These are phyloP conservation scores for Sycophila sp. DNA, from an alignment of 1,140 invertebrate genomes.

Conservation along the genomic window DNA sequence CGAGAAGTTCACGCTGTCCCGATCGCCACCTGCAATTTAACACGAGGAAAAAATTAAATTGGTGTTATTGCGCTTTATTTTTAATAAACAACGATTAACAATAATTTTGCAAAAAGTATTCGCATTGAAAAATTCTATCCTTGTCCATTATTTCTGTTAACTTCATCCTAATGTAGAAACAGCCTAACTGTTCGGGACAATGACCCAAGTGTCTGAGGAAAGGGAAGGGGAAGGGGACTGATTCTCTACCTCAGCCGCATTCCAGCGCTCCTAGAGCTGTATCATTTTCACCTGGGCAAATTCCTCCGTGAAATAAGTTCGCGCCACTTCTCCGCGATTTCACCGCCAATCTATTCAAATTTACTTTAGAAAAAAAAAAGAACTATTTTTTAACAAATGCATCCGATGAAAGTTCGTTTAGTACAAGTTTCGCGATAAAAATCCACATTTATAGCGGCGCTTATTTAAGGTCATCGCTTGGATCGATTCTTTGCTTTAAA, in stretches of 20 bases:
- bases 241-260: conserved; percentile 48
- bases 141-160: no score
- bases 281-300: conserved; percentile 60
- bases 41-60: background rate
- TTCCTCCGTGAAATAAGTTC: conserved; percentile 35
- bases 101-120: background rate
- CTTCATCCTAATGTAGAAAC: conserved; percentile 37
- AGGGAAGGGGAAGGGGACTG: conserved; percentile 38
- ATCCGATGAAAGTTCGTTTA: background rate
- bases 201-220: conserved; percentile 40
- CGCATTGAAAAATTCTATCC: conserved; percentile 5
- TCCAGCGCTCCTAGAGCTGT: conserved; percentile 50
- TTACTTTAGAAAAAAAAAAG: background rate
- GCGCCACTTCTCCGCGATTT: no score
- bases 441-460: conserved; percentile 13
- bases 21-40: conserved; percentile 66
- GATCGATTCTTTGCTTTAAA: conserved; percentile 32
- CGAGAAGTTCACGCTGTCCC: conserved; percentile 73
- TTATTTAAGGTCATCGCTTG: conserved; percentile 24
- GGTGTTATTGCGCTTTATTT: background rate
- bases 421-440: background rate
- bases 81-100: background rate
- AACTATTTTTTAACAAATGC: background rate
- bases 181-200: conserved; percentile 40
- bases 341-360: background rate